Conservation (phyloP, 2,797 vertebrate species). For the Alcedo quadribrachys region DNA sequence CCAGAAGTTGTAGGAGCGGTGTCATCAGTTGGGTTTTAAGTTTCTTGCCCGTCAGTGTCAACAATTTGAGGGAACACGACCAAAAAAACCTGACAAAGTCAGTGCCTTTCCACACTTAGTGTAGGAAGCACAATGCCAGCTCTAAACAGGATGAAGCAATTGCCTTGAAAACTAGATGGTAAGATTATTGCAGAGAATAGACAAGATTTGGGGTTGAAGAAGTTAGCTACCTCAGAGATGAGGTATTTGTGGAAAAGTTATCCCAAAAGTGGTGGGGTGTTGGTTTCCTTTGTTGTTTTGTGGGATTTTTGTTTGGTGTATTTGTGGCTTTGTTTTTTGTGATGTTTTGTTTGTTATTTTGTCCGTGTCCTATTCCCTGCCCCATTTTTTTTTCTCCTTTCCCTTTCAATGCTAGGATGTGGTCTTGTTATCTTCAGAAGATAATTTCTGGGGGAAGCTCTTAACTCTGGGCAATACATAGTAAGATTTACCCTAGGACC, state of each 20-base stretch:
- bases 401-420: neutral
- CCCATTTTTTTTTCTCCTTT: neutral
- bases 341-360: no score
- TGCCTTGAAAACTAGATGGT: neutral
- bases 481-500: neutral
- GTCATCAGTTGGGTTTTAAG: neutral
- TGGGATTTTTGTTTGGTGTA: no score
- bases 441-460: neutral
- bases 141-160: neutral
- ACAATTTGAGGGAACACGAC: neutral
- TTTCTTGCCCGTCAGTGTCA: neutral
- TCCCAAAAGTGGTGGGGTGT: neutral
- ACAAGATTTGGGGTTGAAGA: neutral
- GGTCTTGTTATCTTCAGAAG: neutral
- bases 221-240: neutral
- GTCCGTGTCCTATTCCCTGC: no score
- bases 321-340: no score
- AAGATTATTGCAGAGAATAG: neutral
- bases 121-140: neutral
- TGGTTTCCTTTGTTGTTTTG: no score
- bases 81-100: neutral
- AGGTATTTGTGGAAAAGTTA: neutral
- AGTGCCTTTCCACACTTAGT: neutral
- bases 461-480: neutral
- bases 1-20: neutral